Percentiles rank a stretch among this genome's conserved stretches.
phyloP scores from a whole-genome alignment of 1,140 invertebrate species.

The Cotesia chilonis region DNA sequence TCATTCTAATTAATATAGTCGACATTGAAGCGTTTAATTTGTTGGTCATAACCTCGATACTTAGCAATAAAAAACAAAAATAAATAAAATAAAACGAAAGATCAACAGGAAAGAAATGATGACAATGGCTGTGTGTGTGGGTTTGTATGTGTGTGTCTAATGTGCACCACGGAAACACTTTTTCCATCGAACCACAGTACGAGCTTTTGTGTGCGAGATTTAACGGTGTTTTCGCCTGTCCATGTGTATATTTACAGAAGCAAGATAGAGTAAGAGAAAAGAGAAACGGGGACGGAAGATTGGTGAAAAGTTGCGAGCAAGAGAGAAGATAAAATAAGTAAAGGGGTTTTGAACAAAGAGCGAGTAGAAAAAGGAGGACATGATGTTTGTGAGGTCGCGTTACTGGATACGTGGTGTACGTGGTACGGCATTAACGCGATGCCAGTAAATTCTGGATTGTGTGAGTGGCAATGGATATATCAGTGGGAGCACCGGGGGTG shows the following conservation, averaged over 20 bases:
- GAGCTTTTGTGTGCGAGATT: conserved; percentile 46
- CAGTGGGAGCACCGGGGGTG: conserved; percentile 46
- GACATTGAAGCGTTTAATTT: conserved; percentile 50
- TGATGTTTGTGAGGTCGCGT: conserved; percentile 36
- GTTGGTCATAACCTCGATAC: conserved; percentile 37
- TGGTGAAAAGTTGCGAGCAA: neutral
- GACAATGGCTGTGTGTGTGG: conserved; percentile 7
- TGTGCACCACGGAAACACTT: conserved; percentile 33
- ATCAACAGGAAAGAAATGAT: no score
- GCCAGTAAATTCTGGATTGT: conserved; percentile 60
- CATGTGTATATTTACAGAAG: conserved; percentile 16
- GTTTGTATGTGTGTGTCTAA: conserved; percentile 5
- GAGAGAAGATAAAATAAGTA: conserved; percentile 6
- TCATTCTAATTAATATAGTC: no score
- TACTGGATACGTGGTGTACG: conserved; percentile 40
- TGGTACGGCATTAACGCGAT: conserved; percentile 55
- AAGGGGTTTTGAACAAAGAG: conserved; percentile 13
- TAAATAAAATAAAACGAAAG: no score
- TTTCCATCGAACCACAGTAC: conserved; percentile 24
- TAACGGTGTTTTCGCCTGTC: conserved; percentile 51
- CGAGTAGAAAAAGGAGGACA: neutral
- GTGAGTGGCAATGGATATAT: conserved; percentile 53
- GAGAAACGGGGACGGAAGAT: neutral
- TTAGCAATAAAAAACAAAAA: no score
- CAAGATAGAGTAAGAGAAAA: conserved; percentile 12